A percentile compares a stretch with the other conserved stretches of the same genome.
Conservation (phyloP, 2,888 invertebrate species). For the Mesorhabditis spiculigera region DNA sequence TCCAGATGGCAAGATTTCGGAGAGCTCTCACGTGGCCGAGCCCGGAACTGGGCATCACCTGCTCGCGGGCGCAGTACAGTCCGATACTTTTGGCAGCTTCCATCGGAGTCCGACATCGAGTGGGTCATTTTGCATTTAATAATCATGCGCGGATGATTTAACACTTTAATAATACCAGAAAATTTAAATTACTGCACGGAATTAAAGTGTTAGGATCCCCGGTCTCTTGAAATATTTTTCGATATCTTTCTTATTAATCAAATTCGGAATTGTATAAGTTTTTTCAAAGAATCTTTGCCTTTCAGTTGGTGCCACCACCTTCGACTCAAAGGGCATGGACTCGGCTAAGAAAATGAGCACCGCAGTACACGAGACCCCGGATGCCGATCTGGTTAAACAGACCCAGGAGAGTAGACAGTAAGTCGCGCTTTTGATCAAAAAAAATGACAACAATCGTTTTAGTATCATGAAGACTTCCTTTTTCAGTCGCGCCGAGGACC, state of each 20-base stretch:
- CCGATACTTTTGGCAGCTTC: neutral
- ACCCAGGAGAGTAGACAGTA: neutral
- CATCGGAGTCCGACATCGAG: neutral
- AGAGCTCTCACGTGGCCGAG: neutral
- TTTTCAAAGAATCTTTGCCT: too few relatives aligned
- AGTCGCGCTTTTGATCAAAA: neutral
- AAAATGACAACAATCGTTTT: too few relatives aligned
- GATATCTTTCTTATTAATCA: too few relatives aligned
- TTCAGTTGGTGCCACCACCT: neutral
- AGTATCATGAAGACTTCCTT: neutral
- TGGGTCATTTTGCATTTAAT: neutral
- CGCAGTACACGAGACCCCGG: neutral
- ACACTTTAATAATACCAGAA: too few relatives aligned
- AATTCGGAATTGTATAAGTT: too few relatives aligned
- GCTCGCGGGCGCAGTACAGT: neutral
- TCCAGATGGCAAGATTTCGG: neutral
- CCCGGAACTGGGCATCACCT: neutral
- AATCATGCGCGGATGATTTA: too few relatives aligned
- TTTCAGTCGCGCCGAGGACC: neutral
- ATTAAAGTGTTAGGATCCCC: too few relatives aligned
- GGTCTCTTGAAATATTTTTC: too few relatives aligned
- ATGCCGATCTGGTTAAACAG: neutral
- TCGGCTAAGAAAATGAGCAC: neutral
- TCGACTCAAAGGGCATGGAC: neutral
- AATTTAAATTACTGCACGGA: too few relatives aligned